phyloP scores from a whole-genome alignment of 1,140 invertebrate species.

The Lethocerus indicus region DNA sequence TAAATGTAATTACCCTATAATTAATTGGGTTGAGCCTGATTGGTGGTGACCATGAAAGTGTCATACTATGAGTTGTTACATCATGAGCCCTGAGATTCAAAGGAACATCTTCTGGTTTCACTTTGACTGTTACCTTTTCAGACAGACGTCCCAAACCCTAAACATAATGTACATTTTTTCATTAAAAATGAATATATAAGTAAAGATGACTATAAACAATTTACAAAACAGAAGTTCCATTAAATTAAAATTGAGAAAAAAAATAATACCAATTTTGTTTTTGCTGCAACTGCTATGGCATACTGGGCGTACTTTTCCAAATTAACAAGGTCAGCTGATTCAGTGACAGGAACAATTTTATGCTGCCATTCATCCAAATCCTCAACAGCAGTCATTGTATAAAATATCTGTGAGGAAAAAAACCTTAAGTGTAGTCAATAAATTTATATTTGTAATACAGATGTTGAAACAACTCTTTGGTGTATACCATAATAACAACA shows the following conservation, averaged over 20 bases:
- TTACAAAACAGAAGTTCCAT: background rate
- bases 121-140: conserved; percentile 59
- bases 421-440: too few species aligned
- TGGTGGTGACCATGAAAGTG: conserved; percentile 81
- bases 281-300: conserved; percentile 77
- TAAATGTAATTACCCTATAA: conserved; percentile 51
- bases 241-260: conserved; percentile 2
- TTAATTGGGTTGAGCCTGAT: conserved; percentile 73
- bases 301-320: conserved; percentile 84
- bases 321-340: conserved; percentile 77
- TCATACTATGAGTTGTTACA: conserved; percentile 78
- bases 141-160: conserved; percentile 33
- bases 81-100: conserved; percentile 69
- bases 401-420: conserved; percentile 84
- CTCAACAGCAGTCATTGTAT: conserved; percentile 80
- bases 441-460: too few species aligned
- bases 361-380: conserved; percentile 83
- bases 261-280: conserved; percentile 34
- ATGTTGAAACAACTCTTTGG: too few species aligned
- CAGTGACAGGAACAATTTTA: conserved; percentile 66
- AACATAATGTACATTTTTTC: background rate
- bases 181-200: background rate
- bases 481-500: background rate
- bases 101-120: conserved; percentile 82
- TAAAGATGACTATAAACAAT: too few species aligned